These are phyloP conservation scores for Trialeurodes vaporariorum DNA, from an alignment of 1,140 invertebrate genomes.

Conservation along the genomic window DNA sequence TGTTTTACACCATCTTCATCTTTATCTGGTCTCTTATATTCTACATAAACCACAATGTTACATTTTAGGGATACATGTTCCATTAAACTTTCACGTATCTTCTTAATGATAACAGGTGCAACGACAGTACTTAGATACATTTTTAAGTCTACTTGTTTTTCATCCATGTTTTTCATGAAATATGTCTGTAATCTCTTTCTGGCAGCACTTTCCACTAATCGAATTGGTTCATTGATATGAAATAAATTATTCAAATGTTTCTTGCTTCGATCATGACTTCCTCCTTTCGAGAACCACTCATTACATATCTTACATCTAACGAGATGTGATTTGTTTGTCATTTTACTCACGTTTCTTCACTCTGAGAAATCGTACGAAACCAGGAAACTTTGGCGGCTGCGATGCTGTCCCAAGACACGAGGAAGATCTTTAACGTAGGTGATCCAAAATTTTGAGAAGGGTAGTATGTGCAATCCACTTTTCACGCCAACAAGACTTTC, in stretches of 20 bases:
- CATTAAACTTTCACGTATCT: not conserved
- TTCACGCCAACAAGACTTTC: too few relatives aligned
- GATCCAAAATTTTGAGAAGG: too few relatives aligned
- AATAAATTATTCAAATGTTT: not conserved
- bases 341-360: too few relatives aligned
- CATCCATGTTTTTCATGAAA: not conserved
- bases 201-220: not conserved
- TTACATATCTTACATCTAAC: too few relatives aligned
- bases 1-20: not conserved
- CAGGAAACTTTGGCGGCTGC: too few relatives aligned
- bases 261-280: not conserved
- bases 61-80: not conserved
- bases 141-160: not conserved
- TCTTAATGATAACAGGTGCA: not conserved
- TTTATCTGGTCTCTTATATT: not conserved
- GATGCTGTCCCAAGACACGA: too few relatives aligned
- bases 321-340: too few relatives aligned
- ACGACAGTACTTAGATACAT: not conserved
- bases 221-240: not conserved
- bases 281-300: not conserved
- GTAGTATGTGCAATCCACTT: too few relatives aligned
- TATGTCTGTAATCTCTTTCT: not conserved
- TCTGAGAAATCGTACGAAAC: too few relatives aligned
- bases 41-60: not conserved
- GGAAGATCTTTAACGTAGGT: too few relatives aligned